phyloP scores from a whole-genome alignment of 1,140 invertebrate genomes.

The Drosophila busckii region DNA sequence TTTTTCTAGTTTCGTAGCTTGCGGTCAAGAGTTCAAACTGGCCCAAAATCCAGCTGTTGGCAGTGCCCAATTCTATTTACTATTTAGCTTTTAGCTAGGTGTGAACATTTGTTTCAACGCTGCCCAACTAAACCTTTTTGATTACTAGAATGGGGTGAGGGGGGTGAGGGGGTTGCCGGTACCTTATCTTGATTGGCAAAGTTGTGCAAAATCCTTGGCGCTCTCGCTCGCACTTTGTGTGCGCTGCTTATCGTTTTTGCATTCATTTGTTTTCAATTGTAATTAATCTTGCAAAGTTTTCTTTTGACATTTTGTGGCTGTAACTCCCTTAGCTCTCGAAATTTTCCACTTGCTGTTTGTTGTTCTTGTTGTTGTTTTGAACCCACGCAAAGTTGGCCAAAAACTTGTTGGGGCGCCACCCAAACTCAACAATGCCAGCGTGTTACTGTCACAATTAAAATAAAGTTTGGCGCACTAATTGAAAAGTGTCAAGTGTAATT shows the following conservation, averaged over 20 bases:
- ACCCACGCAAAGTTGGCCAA: constrained; percentile 29
- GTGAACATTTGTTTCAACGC: constrained; percentile 67
- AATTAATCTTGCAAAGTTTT: constrained; percentile 74
- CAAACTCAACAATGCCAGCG: constrained; percentile 47
- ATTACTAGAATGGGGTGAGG: constrained; percentile 28
- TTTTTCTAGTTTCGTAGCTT: no score
- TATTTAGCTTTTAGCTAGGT: constrained; percentile 47
- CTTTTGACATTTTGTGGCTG: constrained; percentile 73
- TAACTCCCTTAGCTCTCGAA: constrained; percentile 6
- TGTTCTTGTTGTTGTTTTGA: constrained; percentile 37
- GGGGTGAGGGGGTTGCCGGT: no score
- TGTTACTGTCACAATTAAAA: constrained; percentile 77
- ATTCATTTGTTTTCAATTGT: constrained; percentile 78
- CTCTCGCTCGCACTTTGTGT: constrained; percentile 3
- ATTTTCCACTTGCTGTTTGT: constrained; percentile 45
- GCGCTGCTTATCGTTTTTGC: constrained; percentile 73
- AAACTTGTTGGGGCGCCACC: constrained; percentile 35
- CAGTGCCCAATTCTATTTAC: constrained; percentile 6
- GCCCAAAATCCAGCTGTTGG: constrained; percentile 43
- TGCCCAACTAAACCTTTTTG: constrained; percentile 32
- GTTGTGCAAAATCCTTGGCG: constrained; percentile 43
- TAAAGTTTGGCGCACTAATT: constrained; percentile 68
- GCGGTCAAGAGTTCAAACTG: constrained; percentile 47
- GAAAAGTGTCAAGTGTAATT: constrained; percentile 75
- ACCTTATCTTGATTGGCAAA: constrained; percentile 68